These are phyloP conservation scores for Tricholaema leucomelas DNA, from an alignment of 2,113 vertebrate genomes.

Conservation along the genomic window DNA sequence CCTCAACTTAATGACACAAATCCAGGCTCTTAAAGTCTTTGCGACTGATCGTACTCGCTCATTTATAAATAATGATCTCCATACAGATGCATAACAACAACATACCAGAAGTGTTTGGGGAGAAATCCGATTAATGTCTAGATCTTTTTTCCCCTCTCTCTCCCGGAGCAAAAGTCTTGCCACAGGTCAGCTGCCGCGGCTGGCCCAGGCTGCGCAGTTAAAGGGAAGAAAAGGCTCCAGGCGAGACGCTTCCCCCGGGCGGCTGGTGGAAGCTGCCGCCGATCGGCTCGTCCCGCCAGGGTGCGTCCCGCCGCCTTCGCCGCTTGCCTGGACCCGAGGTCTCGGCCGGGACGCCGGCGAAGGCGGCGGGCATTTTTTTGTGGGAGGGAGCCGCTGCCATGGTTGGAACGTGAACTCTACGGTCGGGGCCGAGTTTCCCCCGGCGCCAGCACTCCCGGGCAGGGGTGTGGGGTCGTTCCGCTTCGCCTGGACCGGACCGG, in stretches of 20 bases:
- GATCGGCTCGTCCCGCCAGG: neutral
- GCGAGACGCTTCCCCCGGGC: neutral
- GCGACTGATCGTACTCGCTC: slow-evolving; percentile 42
- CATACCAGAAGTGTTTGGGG: slow-evolving; percentile 53
- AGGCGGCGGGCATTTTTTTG: neutral
- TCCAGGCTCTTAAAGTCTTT: slow-evolving; percentile 62
- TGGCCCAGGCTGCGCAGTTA: neutral
- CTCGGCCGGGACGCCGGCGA: neutral
- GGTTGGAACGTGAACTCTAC: neutral
- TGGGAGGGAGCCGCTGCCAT: neutral
- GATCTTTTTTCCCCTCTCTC: neutral
- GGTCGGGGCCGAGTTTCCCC: neutral
- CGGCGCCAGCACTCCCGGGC: slow-evolving; percentile 2
- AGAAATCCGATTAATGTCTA: slow-evolving; percentile 61
- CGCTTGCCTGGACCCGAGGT: too few relatives aligned
- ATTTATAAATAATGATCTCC: slow-evolving; percentile 65
- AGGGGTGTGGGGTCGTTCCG: neutral
- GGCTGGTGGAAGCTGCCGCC: neutral
- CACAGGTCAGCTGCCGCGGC: slow-evolving; percentile 16
- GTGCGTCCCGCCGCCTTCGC: neutral
- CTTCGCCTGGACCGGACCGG: neutral
- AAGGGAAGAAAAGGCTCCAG: neutral
- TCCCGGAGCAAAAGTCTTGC: slow-evolving; percentile 27
- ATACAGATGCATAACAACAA: slow-evolving; percentile 58
- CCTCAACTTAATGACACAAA: slow-evolving; percentile 49